phyloP scores from a whole-genome alignment of 2,888 invertebrate genomes.

The Diarsia brunnea region DNA sequence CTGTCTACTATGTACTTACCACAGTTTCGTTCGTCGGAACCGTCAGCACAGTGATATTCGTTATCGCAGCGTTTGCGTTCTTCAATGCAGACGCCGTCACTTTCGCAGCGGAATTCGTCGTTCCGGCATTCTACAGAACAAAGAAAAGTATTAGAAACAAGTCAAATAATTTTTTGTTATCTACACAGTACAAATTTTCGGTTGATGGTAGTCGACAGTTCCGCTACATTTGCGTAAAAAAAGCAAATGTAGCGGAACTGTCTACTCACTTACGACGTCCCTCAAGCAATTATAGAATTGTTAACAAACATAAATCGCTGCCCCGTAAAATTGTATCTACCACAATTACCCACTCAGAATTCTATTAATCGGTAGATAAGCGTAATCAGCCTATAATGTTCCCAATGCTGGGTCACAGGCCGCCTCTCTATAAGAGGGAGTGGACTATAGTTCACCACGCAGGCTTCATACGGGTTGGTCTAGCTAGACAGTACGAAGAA shows the following conservation, averaged over 20 bases:
- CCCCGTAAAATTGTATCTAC: not conserved
- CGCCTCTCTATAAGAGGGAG: no score
- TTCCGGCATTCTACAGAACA: constrained; percentile 75
- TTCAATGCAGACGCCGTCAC: constrained; percentile 92
- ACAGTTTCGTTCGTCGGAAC: constrained; percentile 92
- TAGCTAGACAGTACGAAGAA: no score
- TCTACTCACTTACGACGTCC: not conserved
- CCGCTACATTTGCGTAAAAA: no score
- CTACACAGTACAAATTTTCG: not conserved
- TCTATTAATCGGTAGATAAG: not conserved
- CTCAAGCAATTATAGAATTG: not conserved
- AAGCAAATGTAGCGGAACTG: not conserved
- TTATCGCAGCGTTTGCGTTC: constrained; percentile 90
- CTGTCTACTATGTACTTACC: constrained; percentile 71
- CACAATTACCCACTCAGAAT: not conserved
- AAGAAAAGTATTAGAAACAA: not conserved
- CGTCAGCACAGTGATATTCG: constrained; percentile 89
- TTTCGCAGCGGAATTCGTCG: constrained; percentile 91
- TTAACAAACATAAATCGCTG: no score
- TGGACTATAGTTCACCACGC: no score
- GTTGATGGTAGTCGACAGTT: no score
- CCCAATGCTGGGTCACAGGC: no score
- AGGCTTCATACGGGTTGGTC: no score
- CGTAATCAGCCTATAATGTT: no score
- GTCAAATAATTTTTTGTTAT: not conserved